phyloP scores from a whole-genome alignment of 2,113 vertebrate genomes.

The Brachypteracias leptosomus region DNA sequence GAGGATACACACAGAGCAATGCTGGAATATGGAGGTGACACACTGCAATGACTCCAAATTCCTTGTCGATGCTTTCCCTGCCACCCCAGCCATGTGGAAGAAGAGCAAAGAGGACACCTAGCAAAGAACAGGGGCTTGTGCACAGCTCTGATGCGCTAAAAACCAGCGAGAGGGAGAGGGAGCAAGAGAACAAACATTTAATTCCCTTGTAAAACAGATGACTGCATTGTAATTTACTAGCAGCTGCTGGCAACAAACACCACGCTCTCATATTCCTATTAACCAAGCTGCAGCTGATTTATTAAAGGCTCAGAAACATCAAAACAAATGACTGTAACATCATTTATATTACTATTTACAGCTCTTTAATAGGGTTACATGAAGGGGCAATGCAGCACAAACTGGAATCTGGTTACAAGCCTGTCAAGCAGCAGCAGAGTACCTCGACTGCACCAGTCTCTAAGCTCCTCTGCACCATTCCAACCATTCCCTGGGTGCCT shows the following conservation, averaged over 20 bases:
- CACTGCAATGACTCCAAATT: neutral
- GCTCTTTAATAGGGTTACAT: conserved; percentile 76
- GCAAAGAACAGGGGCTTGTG: neutral
- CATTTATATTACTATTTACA: conserved; percentile 81
- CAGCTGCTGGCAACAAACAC: conserved; percentile 75
- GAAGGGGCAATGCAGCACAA: conserved; percentile 67
- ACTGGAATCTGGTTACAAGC: conserved; percentile 48
- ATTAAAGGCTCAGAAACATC: conserved; percentile 79
- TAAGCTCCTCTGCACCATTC: neutral
- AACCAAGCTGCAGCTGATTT: conserved; percentile 79
- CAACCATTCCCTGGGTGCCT: neutral
- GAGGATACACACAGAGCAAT: neutral
- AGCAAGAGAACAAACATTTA: conserved; percentile 77
- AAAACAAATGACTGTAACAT: conserved; percentile 84
- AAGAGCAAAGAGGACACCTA: neutral
- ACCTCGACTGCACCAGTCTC: neutral
- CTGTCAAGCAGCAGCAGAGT: conserved; percentile 38
- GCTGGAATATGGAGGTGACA: neutral
- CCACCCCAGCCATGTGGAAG: neutral
- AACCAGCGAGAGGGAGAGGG: neutral
- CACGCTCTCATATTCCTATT: conserved; percentile 77
- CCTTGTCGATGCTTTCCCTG: neutral
- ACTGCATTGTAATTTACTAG: conserved; percentile 80
- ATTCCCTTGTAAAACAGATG: conserved; percentile 80
- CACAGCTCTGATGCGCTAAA: conserved; percentile 49